These are phyloP conservation scores for Gnathonemus longibarbis DNA, from an alignment of 2,113 vertebrate genomes.

Conservation along the genomic window DNA sequence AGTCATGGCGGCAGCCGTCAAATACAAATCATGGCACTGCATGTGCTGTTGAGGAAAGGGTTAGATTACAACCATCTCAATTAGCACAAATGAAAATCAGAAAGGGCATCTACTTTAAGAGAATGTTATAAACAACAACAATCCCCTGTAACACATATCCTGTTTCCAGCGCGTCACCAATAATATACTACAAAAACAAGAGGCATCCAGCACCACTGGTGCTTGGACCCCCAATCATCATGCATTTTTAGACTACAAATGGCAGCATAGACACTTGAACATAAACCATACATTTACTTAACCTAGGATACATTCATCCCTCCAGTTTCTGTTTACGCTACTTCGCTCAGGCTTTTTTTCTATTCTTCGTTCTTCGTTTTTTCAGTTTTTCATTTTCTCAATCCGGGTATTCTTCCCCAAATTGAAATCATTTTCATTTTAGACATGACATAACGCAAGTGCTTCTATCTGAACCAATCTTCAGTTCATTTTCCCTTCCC, in stretches of 20 bases:
- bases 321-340: slow-evolving; percentile 98
- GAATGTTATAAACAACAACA: slow-evolving; percentile 24
- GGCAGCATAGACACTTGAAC: slow-evolving; percentile 86
- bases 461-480: slow-evolving; percentile 95
- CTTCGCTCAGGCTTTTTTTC: slow-evolving; percentile 95
- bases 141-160: slow-evolving; percentile 49
- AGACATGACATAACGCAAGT: slow-evolving; percentile 85
- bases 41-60: slow-evolving; percentile 50
- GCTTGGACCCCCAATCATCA: slow-evolving; percentile 58
- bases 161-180: slow-evolving; percentile 76
- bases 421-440: slow-evolving; percentile 87
- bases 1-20: slow-evolving; percentile 22
- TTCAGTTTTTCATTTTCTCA: slow-evolving; percentile 78
- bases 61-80: slow-evolving; percentile 43
- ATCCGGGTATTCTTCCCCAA: slow-evolving; percentile 88
- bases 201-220: neutral
- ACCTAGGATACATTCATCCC: slow-evolving; percentile 98
- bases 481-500: slow-evolving; percentile 93
- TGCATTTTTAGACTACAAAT: slow-evolving; percentile 82
- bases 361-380: slow-evolving; percentile 93
- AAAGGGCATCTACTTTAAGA: slow-evolving; percentile 26
- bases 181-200: slow-evolving; percentile 58
- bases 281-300: slow-evolving; percentile 98
- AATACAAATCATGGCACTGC: slow-evolving; percentile 32
- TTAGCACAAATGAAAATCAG: slow-evolving; percentile 19